Base-by-base conservation (phyloP, 2,888 invertebrate genomes). In the Ommatoiulus sabulosus region DNA sequence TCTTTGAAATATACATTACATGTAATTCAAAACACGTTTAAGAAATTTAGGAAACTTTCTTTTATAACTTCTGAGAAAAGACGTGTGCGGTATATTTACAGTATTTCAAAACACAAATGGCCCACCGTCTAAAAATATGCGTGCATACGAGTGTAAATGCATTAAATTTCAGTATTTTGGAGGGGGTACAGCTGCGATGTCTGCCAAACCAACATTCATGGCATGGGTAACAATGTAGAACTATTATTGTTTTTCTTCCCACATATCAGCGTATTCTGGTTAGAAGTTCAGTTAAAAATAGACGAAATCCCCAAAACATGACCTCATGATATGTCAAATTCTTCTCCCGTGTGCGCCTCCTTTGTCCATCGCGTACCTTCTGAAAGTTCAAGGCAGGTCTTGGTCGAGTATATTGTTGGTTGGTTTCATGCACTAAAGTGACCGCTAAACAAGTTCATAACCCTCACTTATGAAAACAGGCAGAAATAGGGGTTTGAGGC, bases 291-390 rank as follows among this genome's bases (percentile, higher is more conserved):
- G 72, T 72, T 72, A 72, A 72, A 72, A 72, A 72, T 72, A 72
- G 72, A 72, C 72, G 24, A 24, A 72, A 72, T 72, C 72, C 72
- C 24, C 24, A 72, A 72, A 72, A 72, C 24, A 72, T 72, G 72
- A 72, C 72, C 72, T 72, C 72, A n/a, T 72, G 72, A 72, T 72
- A 72, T 72, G 72, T 72, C 72, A 72, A 72, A 72, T 72, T 72
- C 72, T 72, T 72, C 72, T 72, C 57, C 72, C 24, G 24, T 24
- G 72, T 72, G 72, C n/a, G 10, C 72, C 72, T 72, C 72, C n/a
- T 72, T 72, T 72, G 72, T 72, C 72, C 72, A 72, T 72, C 35
- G 35, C 35, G 35, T 72, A 72, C 72, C 72, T 72, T 72, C 72
- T 72, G 72, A 72, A 72, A 72, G 72, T 72, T 72, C 72, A 72